Evolutionary conservation across 1,140 invertebrate species (phyloP), one percentile per base, ranked within the genome.

Genomic region (Pygmarrhopalites habei): DNA sequence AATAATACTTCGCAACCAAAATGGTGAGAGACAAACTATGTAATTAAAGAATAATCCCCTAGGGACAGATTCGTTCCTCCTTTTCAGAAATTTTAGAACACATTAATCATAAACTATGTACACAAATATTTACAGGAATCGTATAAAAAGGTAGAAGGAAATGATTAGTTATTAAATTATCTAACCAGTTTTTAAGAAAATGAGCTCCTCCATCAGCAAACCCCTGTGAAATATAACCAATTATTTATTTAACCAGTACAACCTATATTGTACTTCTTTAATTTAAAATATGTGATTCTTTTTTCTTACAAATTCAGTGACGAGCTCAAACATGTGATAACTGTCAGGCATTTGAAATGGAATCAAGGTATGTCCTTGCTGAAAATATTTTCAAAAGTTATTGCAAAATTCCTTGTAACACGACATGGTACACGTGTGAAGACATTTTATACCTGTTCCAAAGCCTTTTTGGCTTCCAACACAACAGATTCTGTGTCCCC

Each of bases 401-500:
- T n/a, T n/a, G n/a, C n/a, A n/a, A n/a, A n/a, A n/a, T n/a, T n/a
- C n/a, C n/a, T n/a, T n/a, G n/a, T n/a, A 35, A 7, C 15, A 35
- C 5, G 15, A 35, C 32, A 15, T 7, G 32, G 32, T 35, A 35
- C 32, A 35, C n/a, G n/a, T n/a, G n/a, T n/a, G n/a, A n/a, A 35
- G 32, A 35, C 32, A 47, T 12, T 47, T 47, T 25, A 35, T 2
- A 63, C 23, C 44, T 39, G 32, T 56, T 75, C 70, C 32, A 75
- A 51, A 15, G 66, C 65, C 30, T 32, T 15, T 59, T 73, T 73
- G 2, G 75, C 73, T 46, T 74, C 71, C 14, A 70, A 44, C n/a
- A 75, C 70, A 21, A 74, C 73, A 32, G 72, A 66, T 47, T 72
- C 69, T 10, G 73, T 62, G 12, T 74, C 75, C 1, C 75, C 75